Evolutionary conservation across 2,113 vertebrate genomes (phyloP), one percentile per base, ranked within the genome.

Genomic region (Myxocyprinus asiaticus): DNA sequence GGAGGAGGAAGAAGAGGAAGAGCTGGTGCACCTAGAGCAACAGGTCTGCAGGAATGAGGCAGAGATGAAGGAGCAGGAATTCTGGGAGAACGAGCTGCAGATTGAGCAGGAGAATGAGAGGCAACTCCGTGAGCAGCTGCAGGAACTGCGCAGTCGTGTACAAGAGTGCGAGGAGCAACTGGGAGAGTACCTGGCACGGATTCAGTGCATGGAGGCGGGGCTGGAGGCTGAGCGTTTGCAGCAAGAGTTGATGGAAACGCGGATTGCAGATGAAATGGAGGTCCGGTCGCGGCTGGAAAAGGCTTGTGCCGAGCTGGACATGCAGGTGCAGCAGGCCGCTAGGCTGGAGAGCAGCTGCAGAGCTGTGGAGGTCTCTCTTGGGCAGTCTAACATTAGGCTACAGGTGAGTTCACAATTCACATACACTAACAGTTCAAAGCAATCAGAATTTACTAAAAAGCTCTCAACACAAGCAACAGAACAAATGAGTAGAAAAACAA

Each of bases 81-180:
- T 98, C 88, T 98, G 97, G 97, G 94, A 96, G 83, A 98, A 96
- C 0, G 96, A 98, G 89, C 89, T 98, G 61, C 95, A 96, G 91
- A 95, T 98, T 0, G 97, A 99, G 67, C 95, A 94, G 81, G 96
- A 99, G 76, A 98, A 94, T 0, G 97, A 99, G 63, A 95, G 93
- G 58, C 96, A 95, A 78, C 93, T 98, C 80, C 93, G 94, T 72
- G 95, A 95, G 15, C 96, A 96, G 87, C 92, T 98, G n/a, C 92
- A 92, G 15, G 95, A 98, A 86, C 95, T 98, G 84, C 90, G 89
- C 75, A 90, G 91, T 81, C 91, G 94, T 11, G 92, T 98, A 22
- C 87, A 91, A 6, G 94, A 96, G 77, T 96, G 95, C 0, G 95
- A 97, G 85, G 88, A 86, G 83, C 94, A 94, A 83, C 91, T 98